Evolutionary conservation across 2,797 vertebrate species (phyloP), one percentile per base, ranked within the genome.

Genomic region (Thripadectes ignobilis): DNA sequence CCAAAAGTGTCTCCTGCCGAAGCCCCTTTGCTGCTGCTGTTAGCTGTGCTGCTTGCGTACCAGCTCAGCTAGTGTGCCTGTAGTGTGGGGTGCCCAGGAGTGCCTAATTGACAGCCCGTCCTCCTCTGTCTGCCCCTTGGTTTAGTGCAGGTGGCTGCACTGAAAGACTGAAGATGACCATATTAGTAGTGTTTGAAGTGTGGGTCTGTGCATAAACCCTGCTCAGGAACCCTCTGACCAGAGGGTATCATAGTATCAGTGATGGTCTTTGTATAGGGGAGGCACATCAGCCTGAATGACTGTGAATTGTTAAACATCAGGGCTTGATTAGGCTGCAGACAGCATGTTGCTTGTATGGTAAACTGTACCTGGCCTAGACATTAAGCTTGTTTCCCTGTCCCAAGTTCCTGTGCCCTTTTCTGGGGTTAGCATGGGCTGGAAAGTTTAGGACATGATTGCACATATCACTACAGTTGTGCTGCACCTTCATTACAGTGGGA

Each of bases 401-500:
- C 12, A 13, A 3, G 17, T 30, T 54, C 9, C 24, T 13, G 24
- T 24, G 3, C 9, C 3, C 34, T 59, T 8, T 62, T 81, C 24
- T n/a, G 41, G 41, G 4, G 4, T 45, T 55, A 26, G 45, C 0
- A 2, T 9, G n/a, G 49, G 20, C 24, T 59, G 49, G 26, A 63
- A 23, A 18, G 22, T 69, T 82, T 82, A 59, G 66, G n/a, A n/a
- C 32, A 39, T 68, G 45, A 14, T 51, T 1, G 2, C 12, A 13
- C 1, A 0, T 12, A 2, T 23, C 5, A 5, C 20, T 38, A 6
- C 20, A 54, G 46, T 59, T 51, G 27, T 82, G 36, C 46, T 69
- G 12, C 0, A 0, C 74, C 29, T 85, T 68, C 45, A 16, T 54
- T 69, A 46, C 30, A 27, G 14, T 12, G 52, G 32, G 23, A 14